These are phyloP conservation scores for Chloroclysta siterata DNA, from an alignment of 2,888 invertebrate species.

Conservation along the genomic window DNA sequence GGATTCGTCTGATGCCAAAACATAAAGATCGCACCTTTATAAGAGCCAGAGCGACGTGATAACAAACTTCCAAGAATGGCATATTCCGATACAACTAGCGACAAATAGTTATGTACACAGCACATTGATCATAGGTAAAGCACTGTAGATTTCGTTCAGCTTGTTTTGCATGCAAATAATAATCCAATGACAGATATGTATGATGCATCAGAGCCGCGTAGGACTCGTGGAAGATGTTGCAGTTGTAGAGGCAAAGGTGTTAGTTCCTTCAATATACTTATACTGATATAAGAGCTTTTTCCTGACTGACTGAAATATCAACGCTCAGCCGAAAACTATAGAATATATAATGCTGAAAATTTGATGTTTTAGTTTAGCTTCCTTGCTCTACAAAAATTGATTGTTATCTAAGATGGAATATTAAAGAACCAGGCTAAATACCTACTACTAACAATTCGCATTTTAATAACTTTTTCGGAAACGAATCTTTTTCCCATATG, in stretches of 20 bases:
- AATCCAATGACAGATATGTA: neutral
- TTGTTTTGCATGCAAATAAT: neutral
- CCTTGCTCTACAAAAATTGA: too few species aligned
- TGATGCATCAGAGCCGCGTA: neutral
- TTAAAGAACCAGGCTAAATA: too few species aligned
- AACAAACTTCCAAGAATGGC: conserved; percentile 31
- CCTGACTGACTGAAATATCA: too few species aligned
- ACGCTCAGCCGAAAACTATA: too few species aligned
- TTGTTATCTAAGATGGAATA: too few species aligned
- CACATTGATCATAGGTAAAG: neutral
- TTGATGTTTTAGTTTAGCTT: too few species aligned
- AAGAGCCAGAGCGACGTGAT: conserved; percentile 32
- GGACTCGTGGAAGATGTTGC: neutral
- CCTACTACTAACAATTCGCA: too few species aligned
- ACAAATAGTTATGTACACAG: conserved; percentile 28
- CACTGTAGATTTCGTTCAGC: neutral
- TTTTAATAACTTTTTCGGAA: too few species aligned
- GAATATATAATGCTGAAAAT: too few species aligned
- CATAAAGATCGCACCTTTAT: conserved; percentile 35
- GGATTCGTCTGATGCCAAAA: conserved; percentile 31
- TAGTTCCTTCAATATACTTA: neutral
- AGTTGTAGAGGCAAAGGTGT: neutral
- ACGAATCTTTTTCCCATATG: too few species aligned
- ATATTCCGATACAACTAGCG: conserved; percentile 13
- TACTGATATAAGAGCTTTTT: too few species aligned